These are phyloP conservation scores for Diachasma alloeum DNA, from an alignment of 1,140 invertebrate species.

Conservation along the genomic window DNA sequence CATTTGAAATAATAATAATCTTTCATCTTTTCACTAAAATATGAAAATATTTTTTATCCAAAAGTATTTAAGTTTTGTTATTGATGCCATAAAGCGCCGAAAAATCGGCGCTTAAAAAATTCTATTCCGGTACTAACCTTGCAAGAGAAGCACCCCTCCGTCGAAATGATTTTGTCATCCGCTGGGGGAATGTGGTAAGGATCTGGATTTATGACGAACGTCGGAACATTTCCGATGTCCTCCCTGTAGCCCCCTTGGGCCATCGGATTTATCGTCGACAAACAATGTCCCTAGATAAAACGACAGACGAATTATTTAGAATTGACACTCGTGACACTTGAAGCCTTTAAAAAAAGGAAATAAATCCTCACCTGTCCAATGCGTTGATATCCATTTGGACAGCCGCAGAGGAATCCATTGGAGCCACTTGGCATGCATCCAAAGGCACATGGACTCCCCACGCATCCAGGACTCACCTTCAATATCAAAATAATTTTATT, in stretches of 20 bases:
- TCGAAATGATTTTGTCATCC: conserved; percentile 80
- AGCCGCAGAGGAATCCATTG: conserved; percentile 78
- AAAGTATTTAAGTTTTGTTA: too few species aligned
- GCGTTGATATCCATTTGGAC: conserved; percentile 81
- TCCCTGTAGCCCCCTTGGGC: conserved; percentile 65
- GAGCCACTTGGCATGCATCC: conserved; percentile 74
- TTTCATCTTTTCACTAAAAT: too few species aligned
- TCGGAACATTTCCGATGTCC: conserved; percentile 74
- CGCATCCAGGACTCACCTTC: conserved; percentile 74
- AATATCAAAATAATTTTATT: neutral
- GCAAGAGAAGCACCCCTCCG: conserved; percentile 91
- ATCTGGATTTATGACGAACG: conserved; percentile 70
- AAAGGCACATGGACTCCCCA: conserved; percentile 78
- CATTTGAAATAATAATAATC: too few species aligned
- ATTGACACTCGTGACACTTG: too few species aligned
- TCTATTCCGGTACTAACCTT: conserved; percentile 73
- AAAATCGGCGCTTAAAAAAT: neutral
- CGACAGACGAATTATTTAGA: too few species aligned
- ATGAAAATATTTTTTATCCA: too few species aligned
- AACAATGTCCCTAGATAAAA: conserved; percentile 74
- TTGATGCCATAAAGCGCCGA: too few species aligned
- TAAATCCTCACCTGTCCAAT: conserved; percentile 68
- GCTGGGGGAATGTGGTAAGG: conserved; percentile 63
- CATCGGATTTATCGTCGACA: conserved; percentile 77
- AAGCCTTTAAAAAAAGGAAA: too few species aligned